These are phyloP conservation scores for Agelas oroides DNA, from an alignment of 37 sponge, comb jelly and placozoan species.

Conservation along the genomic window DNA sequence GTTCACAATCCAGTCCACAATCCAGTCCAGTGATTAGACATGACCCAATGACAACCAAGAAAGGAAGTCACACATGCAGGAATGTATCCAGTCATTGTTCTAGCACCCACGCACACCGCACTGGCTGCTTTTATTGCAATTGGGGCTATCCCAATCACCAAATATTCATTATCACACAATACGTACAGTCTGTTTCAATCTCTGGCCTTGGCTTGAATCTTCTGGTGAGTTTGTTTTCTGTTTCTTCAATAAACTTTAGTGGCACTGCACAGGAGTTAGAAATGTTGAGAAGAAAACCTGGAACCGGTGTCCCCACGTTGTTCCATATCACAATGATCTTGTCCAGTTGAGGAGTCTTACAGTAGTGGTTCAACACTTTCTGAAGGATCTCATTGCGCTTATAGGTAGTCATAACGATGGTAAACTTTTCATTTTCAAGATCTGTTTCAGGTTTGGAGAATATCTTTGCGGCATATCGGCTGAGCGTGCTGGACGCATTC, in stretches of 20 bases:
- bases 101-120: too few relatives aligned
- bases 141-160: too few relatives aligned
- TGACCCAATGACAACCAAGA: too few relatives aligned
- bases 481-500: too few relatives aligned
- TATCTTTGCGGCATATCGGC: too few relatives aligned
- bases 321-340: constrained; percentile 53
- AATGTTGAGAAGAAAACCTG: neutral
- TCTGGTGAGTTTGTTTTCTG: constrained; percentile 34
- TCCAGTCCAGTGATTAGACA: too few relatives aligned
- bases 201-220: constrained; percentile 45
- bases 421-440: constrained; percentile 10
- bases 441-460: neutral
- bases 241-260: constrained; percentile 1
- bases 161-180: too few relatives aligned
- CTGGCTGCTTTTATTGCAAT: too few relatives aligned
- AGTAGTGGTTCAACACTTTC: constrained; percentile 16
- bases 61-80: too few relatives aligned
- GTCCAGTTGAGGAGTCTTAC: neutral
- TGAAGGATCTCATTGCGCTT: constrained; percentile 12
- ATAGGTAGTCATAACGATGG: constrained; percentile 41
- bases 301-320: constrained; percentile 23
- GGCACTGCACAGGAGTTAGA: neutral
- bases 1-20: too few relatives aligned
- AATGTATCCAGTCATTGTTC: too few relatives aligned
- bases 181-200: constrained; percentile 53